Evolutionary conservation across 1,140 invertebrate genomes (phyloP).

Genomic region (Rhopalosiphum padi): DNA sequence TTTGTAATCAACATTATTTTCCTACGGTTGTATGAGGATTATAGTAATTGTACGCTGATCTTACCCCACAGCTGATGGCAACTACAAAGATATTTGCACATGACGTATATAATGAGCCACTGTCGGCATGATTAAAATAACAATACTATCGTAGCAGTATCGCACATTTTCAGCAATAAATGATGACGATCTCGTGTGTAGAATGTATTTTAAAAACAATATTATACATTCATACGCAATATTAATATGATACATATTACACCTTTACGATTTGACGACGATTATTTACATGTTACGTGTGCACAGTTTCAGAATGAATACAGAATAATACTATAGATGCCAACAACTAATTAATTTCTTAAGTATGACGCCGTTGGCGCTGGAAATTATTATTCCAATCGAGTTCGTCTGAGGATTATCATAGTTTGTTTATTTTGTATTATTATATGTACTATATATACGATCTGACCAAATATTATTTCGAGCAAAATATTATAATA

Average conservation of each 20-base stretch:
- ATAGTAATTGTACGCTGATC: background rate
- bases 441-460: background rate
- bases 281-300: background rate
- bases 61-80: background rate
- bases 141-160: background rate
- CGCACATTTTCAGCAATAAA: background rate
- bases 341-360: constrained; percentile 6
- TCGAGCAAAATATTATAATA: background rate
- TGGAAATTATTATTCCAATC: background rate
- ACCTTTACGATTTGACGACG: background rate
- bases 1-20: background rate
- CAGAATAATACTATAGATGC: background rate
- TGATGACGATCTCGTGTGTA: background rate
- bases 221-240: background rate
- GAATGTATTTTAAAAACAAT: background rate
- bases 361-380: background rate
- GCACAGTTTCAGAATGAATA: background rate
- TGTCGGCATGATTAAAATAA: background rate
- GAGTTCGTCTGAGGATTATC: background rate
- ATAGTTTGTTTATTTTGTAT: background rate
- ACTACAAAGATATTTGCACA: background rate
- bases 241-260: background rate
- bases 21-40: background rate
- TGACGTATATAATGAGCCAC: too few relatives aligned
- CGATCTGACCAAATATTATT: background rate